Base-by-base conservation (phyloP, 2,888 invertebrate species). In the Polyploca ridens region DNA sequence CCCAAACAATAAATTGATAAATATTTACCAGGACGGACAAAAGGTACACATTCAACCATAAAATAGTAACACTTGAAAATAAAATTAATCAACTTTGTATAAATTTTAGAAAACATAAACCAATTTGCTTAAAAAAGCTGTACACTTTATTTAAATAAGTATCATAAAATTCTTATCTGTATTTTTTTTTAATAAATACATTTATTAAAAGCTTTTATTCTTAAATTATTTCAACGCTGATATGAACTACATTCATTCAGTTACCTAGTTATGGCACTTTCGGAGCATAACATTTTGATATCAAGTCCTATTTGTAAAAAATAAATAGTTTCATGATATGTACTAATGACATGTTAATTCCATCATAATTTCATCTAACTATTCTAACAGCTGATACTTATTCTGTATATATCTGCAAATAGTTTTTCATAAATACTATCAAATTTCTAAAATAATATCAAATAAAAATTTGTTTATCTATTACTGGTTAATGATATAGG, bases 311-410 rank as follows among this genome's bases (percentile, higher is more conserved):
- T 49, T 44, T n/a, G n/a, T 46, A 46, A 58, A 66, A 11, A 60
- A 61, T 61, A 19, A 70, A 73, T 75, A 71, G 71, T 66, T 65
- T 73, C 73, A 71, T 86, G 89, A 89, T 89, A 89, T 89, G 89
- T 89, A 77, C 74, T 73, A 76, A 83, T 84, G 89, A 89, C 87
- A 89, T 89, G 89, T 88, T 83, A 62, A 72, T 78, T 79, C 76
- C 72, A 77, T 80, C 70, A 68, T 27, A 58, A 67, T 62, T 65
- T 71, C 78, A 73, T 71, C 72, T 73, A 78, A 72, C 67, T 75
- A 72, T 59, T 67, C 74, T 76, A 79, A 66, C 66, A 72, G 66
- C 69, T 64, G 74, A 67, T 46, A n/a, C 46, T 46, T 41, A 38
- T 35, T 6, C 5, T 35, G 41, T n/a, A 27, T 27, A 27, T 71